Conservation (phyloP, 2,113 vertebrate genomes). For the Erinaceus europaeus region DNA sequence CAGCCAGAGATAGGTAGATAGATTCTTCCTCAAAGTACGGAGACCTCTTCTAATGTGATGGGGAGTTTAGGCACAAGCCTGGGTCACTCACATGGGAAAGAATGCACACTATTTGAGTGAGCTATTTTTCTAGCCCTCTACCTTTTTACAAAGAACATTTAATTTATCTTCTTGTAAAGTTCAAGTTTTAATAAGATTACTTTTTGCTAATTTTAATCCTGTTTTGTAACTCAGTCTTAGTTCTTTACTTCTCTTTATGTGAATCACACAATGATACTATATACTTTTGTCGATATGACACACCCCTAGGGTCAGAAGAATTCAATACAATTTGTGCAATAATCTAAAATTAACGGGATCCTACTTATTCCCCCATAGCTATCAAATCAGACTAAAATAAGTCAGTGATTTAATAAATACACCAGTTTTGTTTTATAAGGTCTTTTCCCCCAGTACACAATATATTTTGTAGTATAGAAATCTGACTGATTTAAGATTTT, state of each 20-base stretch:
- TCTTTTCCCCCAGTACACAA: not conserved
- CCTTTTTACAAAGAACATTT: not conserved
- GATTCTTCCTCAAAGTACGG: too few relatives aligned
- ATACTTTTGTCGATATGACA: not conserved
- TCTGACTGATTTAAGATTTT: slow-evolving; percentile 1
- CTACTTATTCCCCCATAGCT: not conserved
- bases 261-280: not conserved
- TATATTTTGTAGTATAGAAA: not conserved
- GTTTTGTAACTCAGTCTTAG: not conserved
- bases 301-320: not conserved
- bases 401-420: not conserved
- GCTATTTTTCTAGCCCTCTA: too few relatives aligned
- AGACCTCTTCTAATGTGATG: too few relatives aligned
- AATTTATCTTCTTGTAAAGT: not conserved
- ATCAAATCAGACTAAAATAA: slow-evolving; percentile 3
- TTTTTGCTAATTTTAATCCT: not conserved
- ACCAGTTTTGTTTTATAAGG: slow-evolving; percentile 15
- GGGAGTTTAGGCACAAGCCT: too few relatives aligned
- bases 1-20: too few relatives aligned
- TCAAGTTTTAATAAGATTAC: not conserved
- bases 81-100: too few relatives aligned
- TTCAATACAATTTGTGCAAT: not conserved
- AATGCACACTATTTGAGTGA: too few relatives aligned
- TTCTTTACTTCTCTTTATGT: not conserved
- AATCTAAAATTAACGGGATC: not conserved